These are phyloP conservation scores for Mizuhopecten yessoensis DNA, from an alignment of 1,140 invertebrate genomes.

Conservation along the genomic window DNA sequence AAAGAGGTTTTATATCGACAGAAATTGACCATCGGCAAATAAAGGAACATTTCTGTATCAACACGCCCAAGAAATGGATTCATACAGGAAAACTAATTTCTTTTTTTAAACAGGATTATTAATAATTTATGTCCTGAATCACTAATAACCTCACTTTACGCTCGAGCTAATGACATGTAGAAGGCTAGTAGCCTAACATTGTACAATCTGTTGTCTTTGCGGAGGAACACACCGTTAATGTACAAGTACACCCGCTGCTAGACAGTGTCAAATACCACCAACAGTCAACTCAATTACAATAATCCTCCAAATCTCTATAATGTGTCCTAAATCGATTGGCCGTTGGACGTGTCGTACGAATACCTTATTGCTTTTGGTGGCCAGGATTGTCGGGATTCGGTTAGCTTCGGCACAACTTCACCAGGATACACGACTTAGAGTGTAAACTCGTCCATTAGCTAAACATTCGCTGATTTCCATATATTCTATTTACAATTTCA, in stretches of 20 bases:
- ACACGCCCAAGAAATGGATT: no score
- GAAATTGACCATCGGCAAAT: no score
- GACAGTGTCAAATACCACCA: slow-evolving; percentile 32
- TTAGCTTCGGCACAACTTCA: slow-evolving; percentile 13
- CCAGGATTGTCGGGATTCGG: slow-evolving; percentile 12
- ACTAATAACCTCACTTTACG: no score
- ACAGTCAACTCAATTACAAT: slow-evolving; percentile 30
- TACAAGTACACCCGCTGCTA: background rate
- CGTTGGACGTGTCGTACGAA: background rate
- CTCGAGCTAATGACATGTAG: background rate
- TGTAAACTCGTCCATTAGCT: background rate
- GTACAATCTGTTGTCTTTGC: background rate
- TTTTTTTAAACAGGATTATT: no score
- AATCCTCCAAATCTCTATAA: background rate
- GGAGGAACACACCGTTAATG: background rate
- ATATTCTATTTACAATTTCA: slow-evolving; percentile 65
- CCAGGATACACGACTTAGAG: slow-evolving; percentile 1
- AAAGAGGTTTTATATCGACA: no score
- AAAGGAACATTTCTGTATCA: no score
- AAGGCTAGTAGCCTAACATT: background rate
- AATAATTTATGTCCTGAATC: no score
- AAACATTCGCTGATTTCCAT: slow-evolving; percentile 29
- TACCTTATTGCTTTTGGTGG: background rate
- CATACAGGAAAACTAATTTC: no score
- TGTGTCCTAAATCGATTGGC: slow-evolving; percentile 28